phyloP scores from a whole-genome alignment of 30 jellyfish, hydroid and myxozoan species.

The Mastigias papua region DNA sequence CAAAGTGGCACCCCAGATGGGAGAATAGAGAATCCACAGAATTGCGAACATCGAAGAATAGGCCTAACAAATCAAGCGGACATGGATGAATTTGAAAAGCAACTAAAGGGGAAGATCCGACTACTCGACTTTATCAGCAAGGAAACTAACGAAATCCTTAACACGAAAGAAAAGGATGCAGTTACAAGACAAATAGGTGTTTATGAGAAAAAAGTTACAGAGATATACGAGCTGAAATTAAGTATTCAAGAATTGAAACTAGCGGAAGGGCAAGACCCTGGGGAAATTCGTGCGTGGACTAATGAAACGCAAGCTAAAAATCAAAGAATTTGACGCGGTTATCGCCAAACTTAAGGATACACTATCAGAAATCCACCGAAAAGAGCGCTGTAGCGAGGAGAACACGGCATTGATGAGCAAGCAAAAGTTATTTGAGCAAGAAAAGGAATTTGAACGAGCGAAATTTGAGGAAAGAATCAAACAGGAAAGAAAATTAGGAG shows the following conservation, averaged over 20 bases:
- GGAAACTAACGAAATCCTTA: slow-evolving; percentile 23
- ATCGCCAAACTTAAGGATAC: slow-evolving; percentile 6
- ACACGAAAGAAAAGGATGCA: slow-evolving; percentile 7
- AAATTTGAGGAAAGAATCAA: slow-evolving; percentile 30
- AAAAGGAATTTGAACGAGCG: slow-evolving; percentile 27
- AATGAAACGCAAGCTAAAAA: slow-evolving; percentile 1
- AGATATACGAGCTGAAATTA: background rate
- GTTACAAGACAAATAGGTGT: background rate
- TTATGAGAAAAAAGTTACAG: background rate
- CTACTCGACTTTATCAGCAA: slow-evolving; percentile 24
- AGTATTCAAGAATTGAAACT: slow-evolving; percentile 15
- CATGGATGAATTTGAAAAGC: slow-evolving; percentile 7
- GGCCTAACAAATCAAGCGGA: background rate
- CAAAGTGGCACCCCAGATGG: slow-evolving; percentile 20
- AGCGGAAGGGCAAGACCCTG: slow-evolving; percentile 7
- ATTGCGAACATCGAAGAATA: background rate
- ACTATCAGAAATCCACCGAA: background rate
- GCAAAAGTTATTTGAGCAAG: slow-evolving; percentile 12
- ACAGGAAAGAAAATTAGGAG: slow-evolving; percentile 41
- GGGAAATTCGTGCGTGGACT: slow-evolving; percentile 18
- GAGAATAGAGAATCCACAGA: background rate
- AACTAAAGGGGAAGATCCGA: slow-evolving; percentile 16
- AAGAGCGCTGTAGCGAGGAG: too few species aligned
- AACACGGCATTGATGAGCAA: background rate
- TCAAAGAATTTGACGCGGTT: slow-evolving; percentile 30